Conservation (phyloP, 2,113 vertebrate genomes). For the Chaetodon auriga region DNA sequence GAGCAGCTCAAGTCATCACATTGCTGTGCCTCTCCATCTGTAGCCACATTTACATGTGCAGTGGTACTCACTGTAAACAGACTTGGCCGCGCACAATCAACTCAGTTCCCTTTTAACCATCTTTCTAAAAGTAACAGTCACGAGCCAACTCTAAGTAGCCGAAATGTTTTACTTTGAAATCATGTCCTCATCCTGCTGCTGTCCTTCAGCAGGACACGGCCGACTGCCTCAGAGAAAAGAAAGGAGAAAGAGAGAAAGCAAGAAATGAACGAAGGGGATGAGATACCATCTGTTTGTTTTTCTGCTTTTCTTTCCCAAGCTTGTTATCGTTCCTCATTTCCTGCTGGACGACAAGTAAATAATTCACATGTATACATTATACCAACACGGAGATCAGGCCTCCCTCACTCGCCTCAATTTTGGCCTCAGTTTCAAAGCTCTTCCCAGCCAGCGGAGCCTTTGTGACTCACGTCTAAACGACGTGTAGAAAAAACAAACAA, state of each 20-base stretch:
- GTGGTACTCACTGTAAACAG: background rate
- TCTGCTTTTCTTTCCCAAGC: conserved; percentile 82
- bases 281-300: conserved; percentile 81
- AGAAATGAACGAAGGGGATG: conserved; percentile 36
- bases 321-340: conserved; percentile 84
- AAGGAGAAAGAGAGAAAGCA: conserved; percentile 28
- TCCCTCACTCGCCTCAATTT: conserved; percentile 45
- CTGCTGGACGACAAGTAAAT: conserved; percentile 80
- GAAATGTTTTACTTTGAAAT: conserved; percentile 18
- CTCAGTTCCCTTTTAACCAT: background rate
- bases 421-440: conserved; percentile 70
- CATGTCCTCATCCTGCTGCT: background rate
- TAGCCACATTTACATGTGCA: background rate
- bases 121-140: background rate
- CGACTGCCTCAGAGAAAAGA: conserved; percentile 29
- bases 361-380: conserved; percentile 78
- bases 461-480: conserved; percentile 55
- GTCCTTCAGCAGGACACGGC: conserved; percentile 8
- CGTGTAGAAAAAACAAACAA: conserved; percentile 69
- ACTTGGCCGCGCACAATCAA: background rate
- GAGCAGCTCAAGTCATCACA: background rate
- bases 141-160: background rate
- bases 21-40: no score
- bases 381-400: conserved; percentile 62
- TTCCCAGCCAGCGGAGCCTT: conserved; percentile 53